Evolutionary conservation across 1,140 invertebrate species (phyloP).

Genomic region (Uloborus diversus): DNA sequence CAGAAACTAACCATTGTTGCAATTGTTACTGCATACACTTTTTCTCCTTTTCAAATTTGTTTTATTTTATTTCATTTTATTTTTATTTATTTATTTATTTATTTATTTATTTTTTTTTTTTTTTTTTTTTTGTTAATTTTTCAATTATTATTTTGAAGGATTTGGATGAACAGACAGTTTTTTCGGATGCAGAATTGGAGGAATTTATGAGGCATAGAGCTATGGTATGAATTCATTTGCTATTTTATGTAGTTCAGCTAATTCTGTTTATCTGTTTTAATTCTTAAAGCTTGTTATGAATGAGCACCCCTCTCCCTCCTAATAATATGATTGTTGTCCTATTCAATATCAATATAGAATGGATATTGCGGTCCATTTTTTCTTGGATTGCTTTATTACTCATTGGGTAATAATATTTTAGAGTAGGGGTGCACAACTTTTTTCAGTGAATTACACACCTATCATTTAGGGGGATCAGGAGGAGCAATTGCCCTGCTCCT

Average conservation of each 20-base stretch:
- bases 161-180: conserved; percentile 81
- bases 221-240: conserved; percentile 59
- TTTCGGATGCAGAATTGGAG: conserved; percentile 81
- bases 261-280: not conserved
- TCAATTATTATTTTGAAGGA: conserved; percentile 61
- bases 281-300: no score
- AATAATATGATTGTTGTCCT: no score
- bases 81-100: not conserved
- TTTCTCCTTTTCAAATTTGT: not conserved
- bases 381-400: no score
- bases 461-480: no score
- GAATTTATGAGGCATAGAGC: conserved; percentile 74
- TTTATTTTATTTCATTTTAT: not conserved
- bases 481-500: no score
- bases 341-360: no score
- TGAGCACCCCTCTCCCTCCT: no score
- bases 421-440: no score
- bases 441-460: no score
- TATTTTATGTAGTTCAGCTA: not conserved
- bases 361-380: no score
- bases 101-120: not conserved
- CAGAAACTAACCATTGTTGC: no score
- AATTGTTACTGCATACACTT: not conserved
- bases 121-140: not conserved
- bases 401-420: no score